Conservation (phyloP, 2,888 invertebrate genomes). For the Baccha elongata region DNA sequence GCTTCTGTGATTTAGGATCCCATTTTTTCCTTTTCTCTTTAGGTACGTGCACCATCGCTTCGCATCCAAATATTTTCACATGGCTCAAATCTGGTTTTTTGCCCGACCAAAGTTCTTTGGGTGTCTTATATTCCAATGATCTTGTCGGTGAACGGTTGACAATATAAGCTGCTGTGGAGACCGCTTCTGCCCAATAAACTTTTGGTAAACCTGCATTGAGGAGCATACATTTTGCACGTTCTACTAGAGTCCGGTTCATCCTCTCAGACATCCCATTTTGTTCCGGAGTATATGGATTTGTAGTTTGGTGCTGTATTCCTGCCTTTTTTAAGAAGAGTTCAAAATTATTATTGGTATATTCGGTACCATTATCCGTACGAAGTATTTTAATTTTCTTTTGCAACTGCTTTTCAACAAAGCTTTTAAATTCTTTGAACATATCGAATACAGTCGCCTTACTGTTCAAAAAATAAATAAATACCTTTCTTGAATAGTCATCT, state of each 20-base stretch:
- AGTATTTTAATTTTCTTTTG: conserved; percentile 65
- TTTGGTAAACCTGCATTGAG: no score
- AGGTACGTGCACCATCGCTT: background rate
- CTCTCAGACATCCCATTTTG: no score
- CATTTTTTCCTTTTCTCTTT: background rate
- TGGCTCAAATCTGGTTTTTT: background rate
- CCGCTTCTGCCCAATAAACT: background rate
- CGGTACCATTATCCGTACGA: conserved; percentile 69
- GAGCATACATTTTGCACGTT: no score
- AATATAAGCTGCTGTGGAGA: background rate
- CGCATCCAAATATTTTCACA: background rate
- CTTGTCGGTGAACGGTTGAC: background rate
- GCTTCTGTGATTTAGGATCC: background rate
- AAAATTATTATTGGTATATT: no score
- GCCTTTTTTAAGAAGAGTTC: no score
- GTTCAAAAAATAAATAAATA: no score
- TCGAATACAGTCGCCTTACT: no score
- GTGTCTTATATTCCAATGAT: background rate
- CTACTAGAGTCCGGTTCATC: no score
- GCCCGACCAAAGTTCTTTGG: background rate
- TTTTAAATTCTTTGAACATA: conserved; percentile 63
- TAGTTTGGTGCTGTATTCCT: no score
- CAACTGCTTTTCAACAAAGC: conserved; percentile 74
- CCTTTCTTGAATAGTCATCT: no score
- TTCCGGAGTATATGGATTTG: no score